Evolutionary conservation across 2,888 invertebrate genomes (phyloP), one percentile per base, ranked within the genome.

Genomic region (Ceriagrion tenellum): DNA sequence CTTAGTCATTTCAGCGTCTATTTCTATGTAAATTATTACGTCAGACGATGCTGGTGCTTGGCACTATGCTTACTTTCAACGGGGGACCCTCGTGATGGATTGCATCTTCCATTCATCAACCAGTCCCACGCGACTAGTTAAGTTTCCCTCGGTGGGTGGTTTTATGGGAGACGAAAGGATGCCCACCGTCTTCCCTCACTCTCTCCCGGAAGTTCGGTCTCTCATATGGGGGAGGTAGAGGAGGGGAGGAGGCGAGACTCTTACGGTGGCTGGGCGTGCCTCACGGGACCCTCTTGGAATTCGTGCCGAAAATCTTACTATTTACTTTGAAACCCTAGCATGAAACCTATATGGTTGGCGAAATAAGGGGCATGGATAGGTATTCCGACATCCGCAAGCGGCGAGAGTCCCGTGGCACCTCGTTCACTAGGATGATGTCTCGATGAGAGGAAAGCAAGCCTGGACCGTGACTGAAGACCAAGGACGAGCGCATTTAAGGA

Each of bases 251-350:
- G 12, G 8, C 30, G 13, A 26, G 3, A 35, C 16, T 8, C 81
- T 30, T 81, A 35, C 81, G 18, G 16, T 18, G 35, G 35, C 30
- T 23, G 16, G 35, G 81, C 81, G 81, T 81, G 81, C 81, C 81
- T 30, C 81, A 16, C 35, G 35, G 81, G 81, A 18, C 81, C 35
- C 13, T 26, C 35, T 81, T 35, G 81, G 81, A 35, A 81, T 81
- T 81, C 81, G 30, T n/a, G 16, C 81, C 81, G 16, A 23, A 69
- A 81, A 35, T 35, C 18, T n/a, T 23, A 1, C 35, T 81, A 81
- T 81, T 81, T 81, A 81, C 35, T 81, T 81, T 81, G 81, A 35
- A 81, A 81, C 81, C 81, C 35, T 81, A 81, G 81, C 81, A 35
- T n/a, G 30, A 26, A 16, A 18, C 35, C 30, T 26, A 3, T 3